A percentile compares a stretch with the other conserved stretches of the same genome.
phyloP scores from a whole-genome alignment of 2,888 invertebrate genomes.

The Phortica okadai region DNA sequence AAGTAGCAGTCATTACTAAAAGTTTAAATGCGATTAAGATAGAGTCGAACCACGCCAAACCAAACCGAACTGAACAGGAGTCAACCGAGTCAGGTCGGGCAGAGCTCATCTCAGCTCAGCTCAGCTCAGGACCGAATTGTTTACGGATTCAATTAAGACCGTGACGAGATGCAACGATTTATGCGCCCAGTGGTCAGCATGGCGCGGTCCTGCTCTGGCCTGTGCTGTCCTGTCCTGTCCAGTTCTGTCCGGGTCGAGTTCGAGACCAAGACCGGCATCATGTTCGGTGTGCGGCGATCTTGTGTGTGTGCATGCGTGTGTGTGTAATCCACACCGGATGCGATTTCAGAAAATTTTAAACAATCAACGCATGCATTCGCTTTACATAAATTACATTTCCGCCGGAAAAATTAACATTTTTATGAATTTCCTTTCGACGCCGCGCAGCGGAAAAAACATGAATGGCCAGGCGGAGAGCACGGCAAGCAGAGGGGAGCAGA shows the following conservation, averaged over 20 bases:
- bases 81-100: constrained; percentile 12
- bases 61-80: background rate
- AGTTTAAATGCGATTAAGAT: background rate
- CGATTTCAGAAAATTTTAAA: constrained; percentile 55
- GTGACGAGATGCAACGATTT: constrained; percentile 41
- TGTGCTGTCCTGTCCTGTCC: too few relatives aligned
- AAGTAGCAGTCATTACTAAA: background rate
- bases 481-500: background rate
- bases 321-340: constrained; percentile 66
- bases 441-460: constrained; percentile 8
- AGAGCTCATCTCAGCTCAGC: constrained; percentile 39
- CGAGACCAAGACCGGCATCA: too few relatives aligned
- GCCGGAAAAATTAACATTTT: constrained; percentile 70
- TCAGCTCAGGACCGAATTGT: constrained; percentile 40
- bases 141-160: background rate
- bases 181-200: constrained; percentile 43
- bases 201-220: background rate
- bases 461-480: background rate
- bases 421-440: constrained; percentile 69
- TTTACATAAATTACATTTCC: constrained; percentile 71
- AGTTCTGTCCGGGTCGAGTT: too few relatives aligned
- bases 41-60: background rate
- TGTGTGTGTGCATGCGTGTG: constrained; percentile 12
- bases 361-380: constrained; percentile 55
- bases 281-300: background rate